Evolutionary conservation across 2,113 vertebrate species (phyloP).

Genomic region (Lepisosteus oculatus): DNA sequence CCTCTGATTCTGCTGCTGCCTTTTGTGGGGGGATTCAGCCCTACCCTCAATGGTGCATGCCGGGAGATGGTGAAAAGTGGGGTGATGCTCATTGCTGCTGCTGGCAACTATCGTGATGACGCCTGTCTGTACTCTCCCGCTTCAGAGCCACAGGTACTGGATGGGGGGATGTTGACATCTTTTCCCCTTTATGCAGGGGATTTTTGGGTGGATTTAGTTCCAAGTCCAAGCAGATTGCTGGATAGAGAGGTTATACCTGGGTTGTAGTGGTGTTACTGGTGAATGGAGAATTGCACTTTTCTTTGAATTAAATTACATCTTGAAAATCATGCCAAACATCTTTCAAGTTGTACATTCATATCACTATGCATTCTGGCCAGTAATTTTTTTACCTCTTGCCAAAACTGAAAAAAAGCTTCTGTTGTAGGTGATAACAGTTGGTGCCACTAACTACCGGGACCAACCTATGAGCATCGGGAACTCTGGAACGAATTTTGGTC

Average conservation of each 20-base stretch:
- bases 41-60: constrained; percentile 67
- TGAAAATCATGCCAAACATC: no score
- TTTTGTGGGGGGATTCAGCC: constrained; percentile 69
- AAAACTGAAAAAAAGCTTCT: background rate
- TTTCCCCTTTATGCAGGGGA: no score
- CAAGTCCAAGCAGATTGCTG: no score
- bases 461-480: constrained; percentile 70
- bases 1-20: constrained; percentile 71
- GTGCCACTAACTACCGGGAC: constrained; percentile 74
- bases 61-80: constrained; percentile 53
- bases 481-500: constrained; percentile 79
- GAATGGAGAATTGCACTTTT: no score
- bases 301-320: no score
- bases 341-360: no score
- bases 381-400: no score
- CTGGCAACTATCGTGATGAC: constrained; percentile 81
- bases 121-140: constrained; percentile 85
- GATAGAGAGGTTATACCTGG: no score
- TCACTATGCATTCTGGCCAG: no score
- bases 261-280: no score
- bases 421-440: constrained; percentile 82
- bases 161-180: background rate
- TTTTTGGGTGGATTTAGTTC: no score
- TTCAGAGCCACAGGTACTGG: constrained; percentile 73
- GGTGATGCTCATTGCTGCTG: constrained; percentile 67